Evolutionary conservation across 1,140 invertebrate genomes (phyloP), one percentile per base, ranked within the genome.

Genomic region (Centruroides vittatus): DNA sequence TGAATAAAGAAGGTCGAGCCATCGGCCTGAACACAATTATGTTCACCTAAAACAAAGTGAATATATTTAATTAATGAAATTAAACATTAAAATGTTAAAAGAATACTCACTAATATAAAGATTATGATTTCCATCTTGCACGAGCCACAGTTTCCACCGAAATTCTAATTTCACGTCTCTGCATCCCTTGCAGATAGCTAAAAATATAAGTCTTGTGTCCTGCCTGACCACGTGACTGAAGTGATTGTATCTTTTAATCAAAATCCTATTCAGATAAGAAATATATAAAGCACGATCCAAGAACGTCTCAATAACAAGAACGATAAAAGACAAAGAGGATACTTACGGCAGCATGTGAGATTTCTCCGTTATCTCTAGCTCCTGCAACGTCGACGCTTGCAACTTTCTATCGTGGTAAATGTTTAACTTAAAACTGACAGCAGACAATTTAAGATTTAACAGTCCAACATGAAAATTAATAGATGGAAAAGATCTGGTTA

Each of bases 1-100:
- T 60, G 35, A 41, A 63, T 63, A 46, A 52, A 63, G 53, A 63
- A 63, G 9, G 62, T 63, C 7, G 62, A 63, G 3, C 58, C 62
- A 63, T 63, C 62, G 7, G 62, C 62, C 23, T 63, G 58, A 23
- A 63, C 62, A 63, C 62, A 63, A 12, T 60, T 46, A 57, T 63
- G 60, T 34, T 60, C 60, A 49, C 55, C 62, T 63, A 5, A 12
- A 36, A 53, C 3, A 46, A n/a, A 34, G 8, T 41, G 41, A 41
- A 6, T 6, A 41, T 6, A 41, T 41, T 8, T 41, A 41, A 23
- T 23, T 23, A 23, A 23, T 23, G 3, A 41, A 8, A 41, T 41
- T 41, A 41, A 6, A 41, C 41, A 1, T 5, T 41, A 2, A 41
- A 41, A 41, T 41, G 5, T 41, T 41, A n/a, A 55, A 6, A 49